phyloP scores from a whole-genome alignment of 2,888 invertebrate species.

The Vandiemenella viatica region DNA sequence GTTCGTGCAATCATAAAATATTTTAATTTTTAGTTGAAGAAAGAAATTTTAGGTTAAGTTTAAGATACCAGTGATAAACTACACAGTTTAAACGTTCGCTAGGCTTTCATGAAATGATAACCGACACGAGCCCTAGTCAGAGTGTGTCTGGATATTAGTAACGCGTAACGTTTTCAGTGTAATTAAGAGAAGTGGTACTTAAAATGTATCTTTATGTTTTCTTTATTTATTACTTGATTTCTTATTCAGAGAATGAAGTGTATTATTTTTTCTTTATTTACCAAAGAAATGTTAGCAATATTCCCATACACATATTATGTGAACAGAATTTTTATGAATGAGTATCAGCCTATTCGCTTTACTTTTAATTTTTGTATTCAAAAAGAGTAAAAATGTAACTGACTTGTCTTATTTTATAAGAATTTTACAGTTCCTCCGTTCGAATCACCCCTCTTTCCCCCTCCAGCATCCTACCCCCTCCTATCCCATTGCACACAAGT shows the following conservation, averaged over 20 bases:
- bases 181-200: too few species aligned
- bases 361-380: not conserved
- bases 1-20: not conserved
- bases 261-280: slow-evolving; percentile 8
- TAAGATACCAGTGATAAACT: not conserved
- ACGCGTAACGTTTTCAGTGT: too few species aligned
- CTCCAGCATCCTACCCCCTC: not conserved
- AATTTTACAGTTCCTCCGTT: slow-evolving; percentile 10
- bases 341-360: not conserved
- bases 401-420: slow-evolving; percentile 3
- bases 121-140: slow-evolving; percentile 8
- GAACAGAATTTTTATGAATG: slow-evolving; percentile 5
- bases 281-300: slow-evolving; percentile 9
- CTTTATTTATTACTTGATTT: slow-evolving; percentile 9
- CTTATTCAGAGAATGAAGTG: slow-evolving; percentile 6
- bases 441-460: not conserved
- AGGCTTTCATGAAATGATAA: slow-evolving; percentile 1
- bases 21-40: not conserved
- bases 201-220: not conserved
- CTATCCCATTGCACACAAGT: slow-evolving; percentile 1
- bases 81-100: not conserved
- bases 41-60: not conserved
- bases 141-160: not conserved
- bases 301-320: slow-evolving; percentile 2
- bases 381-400: not conserved